phyloP scores from a whole-genome alignment of 1,140 invertebrate genomes.

The Telenomus remus region DNA sequence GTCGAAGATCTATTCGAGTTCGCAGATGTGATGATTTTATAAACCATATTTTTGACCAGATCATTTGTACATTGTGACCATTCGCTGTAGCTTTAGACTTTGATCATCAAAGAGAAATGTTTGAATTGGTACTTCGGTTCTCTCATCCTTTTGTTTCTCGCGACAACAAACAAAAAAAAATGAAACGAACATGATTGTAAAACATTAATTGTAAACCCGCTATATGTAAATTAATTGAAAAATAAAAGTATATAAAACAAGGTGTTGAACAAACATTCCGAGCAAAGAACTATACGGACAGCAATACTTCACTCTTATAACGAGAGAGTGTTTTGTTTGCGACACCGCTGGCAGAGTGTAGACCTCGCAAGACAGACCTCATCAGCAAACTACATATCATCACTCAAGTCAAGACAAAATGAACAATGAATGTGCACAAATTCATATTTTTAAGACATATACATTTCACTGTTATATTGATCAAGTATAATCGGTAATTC shows the following conservation, averaged over 20 bases:
- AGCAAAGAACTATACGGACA: conserved; percentile 32
- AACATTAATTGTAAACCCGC: conserved; percentile 52
- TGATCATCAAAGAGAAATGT: too few species aligned
- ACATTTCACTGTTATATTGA: conserved; percentile 56
- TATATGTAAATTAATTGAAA: conserved; percentile 56
- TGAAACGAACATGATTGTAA: conserved; percentile 33
- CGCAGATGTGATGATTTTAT: conserved; percentile 24
- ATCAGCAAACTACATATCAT: conserved; percentile 58
- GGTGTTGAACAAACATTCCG: conserved; percentile 38
- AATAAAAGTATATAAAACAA: conserved; percentile 56
- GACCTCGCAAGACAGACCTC: conserved; percentile 54
- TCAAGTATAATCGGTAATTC: conserved; percentile 54
- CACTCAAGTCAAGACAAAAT: conserved; percentile 42
- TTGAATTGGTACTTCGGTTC: conserved; percentile 20
- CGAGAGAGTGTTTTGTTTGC: conserved; percentile 24
- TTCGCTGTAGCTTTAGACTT: neutral
- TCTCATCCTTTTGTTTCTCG: conserved; percentile 3
- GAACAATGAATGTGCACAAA: conserved; percentile 52
- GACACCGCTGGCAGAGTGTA: conserved; percentile 12
- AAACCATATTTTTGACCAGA: conserved; percentile 25
- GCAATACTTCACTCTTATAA: conserved; percentile 38
- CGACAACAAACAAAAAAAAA: too few species aligned
- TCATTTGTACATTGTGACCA: conserved; percentile 21
- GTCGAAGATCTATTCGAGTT: neutral
- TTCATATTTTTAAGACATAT: conserved; percentile 58